phyloP scores from a whole-genome alignment of 2,113 vertebrate species.

The Asarcornis scutulata region DNA sequence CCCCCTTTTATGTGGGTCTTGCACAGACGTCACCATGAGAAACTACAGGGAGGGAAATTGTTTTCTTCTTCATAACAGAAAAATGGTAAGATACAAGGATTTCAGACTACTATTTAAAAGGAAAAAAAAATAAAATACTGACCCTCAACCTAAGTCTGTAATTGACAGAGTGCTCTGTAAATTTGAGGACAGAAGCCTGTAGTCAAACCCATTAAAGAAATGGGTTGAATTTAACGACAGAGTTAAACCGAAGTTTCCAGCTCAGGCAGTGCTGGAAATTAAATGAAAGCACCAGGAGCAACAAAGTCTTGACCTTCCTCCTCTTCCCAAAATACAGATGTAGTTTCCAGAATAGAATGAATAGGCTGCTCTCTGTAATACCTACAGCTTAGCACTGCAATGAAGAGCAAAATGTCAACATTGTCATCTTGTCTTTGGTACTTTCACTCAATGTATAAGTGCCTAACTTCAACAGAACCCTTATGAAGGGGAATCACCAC shows the following conservation, averaged over 20 bases:
- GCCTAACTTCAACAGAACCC: neutral
- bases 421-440: neutral
- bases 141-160: neutral
- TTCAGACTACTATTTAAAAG: neutral
- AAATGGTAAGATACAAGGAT: neutral
- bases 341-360: neutral
- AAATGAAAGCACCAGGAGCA: neutral
- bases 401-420: neutral
- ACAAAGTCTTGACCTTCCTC: neutral
- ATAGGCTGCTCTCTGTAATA: accelerated
- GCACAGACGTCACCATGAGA: neutral
- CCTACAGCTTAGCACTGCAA: neutral
- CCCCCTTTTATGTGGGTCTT: neutral
- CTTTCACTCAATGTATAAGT: neutral
- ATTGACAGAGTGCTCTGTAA: neutral
- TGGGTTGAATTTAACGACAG: neutral
- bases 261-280: neutral
- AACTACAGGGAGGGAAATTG: neutral
- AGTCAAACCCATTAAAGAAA: neutral
- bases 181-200: neutral
- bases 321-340: neutral
- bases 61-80: neutral
- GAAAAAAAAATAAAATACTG: neutral
- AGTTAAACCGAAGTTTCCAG: neutral
- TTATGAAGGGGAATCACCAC: neutral